Evolutionary conservation across 2,888 invertebrate species (phyloP).

Genomic region (Noctua janthe): DNA sequence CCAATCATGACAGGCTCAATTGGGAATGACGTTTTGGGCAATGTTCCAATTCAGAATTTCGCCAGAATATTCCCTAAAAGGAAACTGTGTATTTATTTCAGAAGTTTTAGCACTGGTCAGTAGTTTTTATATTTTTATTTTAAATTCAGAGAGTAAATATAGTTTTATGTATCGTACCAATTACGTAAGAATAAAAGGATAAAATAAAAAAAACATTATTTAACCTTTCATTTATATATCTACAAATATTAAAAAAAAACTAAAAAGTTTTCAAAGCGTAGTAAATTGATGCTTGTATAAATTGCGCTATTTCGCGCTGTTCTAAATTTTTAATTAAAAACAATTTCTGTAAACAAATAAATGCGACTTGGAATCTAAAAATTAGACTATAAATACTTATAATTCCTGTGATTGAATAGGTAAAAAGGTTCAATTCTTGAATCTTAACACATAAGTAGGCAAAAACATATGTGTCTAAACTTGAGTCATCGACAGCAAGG

Average conservation of each 20-base stretch:
- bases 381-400: too few species aligned
- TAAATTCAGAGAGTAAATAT: not conserved
- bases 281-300: not conserved
- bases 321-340: too few species aligned
- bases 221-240: not conserved
- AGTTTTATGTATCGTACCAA: too few species aligned
- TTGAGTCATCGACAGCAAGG: too few species aligned
- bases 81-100: not conserved
- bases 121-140: not conserved
- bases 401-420: too few species aligned
- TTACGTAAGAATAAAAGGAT: too few species aligned
- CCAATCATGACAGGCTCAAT: conserved; percentile 6
- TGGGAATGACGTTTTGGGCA: conserved; percentile 35
- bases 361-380: too few species aligned
- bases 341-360: too few species aligned
- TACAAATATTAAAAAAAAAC: not conserved
- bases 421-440: too few species aligned
- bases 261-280: not conserved
- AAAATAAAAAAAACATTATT: not conserved
- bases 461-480: too few species aligned
- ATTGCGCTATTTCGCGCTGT: not conserved
- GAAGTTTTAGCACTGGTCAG: not conserved
- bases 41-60: conserved; percentile 28
- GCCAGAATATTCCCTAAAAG: conserved; percentile 13
- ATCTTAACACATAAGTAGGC: too few species aligned